phyloP scores from a whole-genome alignment of 2,113 vertebrate genomes.

The Neodon shergylaensis region DNA sequence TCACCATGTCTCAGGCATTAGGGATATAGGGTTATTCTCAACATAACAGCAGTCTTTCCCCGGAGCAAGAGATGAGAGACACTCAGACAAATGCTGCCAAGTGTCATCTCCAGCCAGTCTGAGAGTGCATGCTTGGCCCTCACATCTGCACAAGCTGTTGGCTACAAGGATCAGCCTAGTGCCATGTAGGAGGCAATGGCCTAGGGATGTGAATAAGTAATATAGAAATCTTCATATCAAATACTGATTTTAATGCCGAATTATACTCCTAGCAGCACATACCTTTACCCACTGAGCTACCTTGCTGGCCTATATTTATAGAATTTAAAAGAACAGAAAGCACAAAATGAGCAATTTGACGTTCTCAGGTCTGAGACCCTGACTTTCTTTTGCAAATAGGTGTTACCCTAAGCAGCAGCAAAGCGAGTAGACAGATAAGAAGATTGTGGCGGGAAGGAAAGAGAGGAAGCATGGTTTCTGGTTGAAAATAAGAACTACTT shows the following conservation, averaged over 20 bases:
- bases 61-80: background rate
- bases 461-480: background rate
- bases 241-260: conserved; percentile 5
- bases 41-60: background rate
- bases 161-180: background rate
- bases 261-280: background rate
- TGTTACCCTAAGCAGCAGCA: background rate
- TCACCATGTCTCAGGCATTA: background rate
- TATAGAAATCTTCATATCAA: background rate
- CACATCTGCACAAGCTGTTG: background rate
- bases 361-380: background rate
- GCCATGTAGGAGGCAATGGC: background rate
- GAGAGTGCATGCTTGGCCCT: background rate
- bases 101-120: background rate
- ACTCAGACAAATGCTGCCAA: background rate
- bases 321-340: background rate
- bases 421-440: background rate
- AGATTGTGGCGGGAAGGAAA: background rate
- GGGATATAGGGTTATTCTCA: background rate
- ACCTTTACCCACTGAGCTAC: background rate
- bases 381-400: background rate
- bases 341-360: background rate
- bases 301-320: background rate
- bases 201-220: background rate
- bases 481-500: conserved; percentile 20